Percentiles rank a stretch among this genome's conserved stretches.
Conservation (phyloP, 1,140 invertebrate species). For the Glomeris maerens region DNA sequence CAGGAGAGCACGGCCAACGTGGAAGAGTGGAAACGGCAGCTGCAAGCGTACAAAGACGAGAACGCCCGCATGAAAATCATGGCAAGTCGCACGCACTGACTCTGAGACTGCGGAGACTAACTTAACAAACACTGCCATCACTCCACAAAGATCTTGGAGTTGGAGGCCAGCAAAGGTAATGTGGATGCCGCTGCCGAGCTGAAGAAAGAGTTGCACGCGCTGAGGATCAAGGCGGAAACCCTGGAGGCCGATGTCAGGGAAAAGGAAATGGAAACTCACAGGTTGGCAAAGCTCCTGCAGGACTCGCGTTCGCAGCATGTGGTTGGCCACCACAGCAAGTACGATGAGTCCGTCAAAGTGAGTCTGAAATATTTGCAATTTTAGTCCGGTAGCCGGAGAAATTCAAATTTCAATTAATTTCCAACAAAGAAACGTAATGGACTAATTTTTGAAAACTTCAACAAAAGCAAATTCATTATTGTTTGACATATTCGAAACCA, state of each 20-base stretch:
- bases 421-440: too few relatives aligned
- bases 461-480: too few relatives aligned
- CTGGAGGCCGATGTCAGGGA: conserved; percentile 53
- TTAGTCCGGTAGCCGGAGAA: too few relatives aligned
- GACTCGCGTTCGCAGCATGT: not conserved
- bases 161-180: conserved; percentile 52
- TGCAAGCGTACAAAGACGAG: conserved; percentile 91
- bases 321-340: too few relatives aligned
- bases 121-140: not conserved
- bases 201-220: conserved; percentile 43
- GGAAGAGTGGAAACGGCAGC: conserved; percentile 93
- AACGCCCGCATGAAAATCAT: conserved; percentile 73
- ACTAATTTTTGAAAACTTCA: too few relatives aligned
- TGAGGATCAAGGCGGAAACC: conserved; percentile 56
- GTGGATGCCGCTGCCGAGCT: conserved; percentile 36
- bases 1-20: conserved; percentile 96
- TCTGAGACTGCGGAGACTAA: not conserved
- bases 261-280: conserved; percentile 56
- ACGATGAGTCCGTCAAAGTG: too few relatives aligned
- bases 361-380: too few relatives aligned
- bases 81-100: too few relatives aligned
- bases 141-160: conserved; percentile 40
- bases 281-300: conserved; percentile 14
- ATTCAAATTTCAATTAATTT: too few relatives aligned
- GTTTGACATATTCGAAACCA: too few relatives aligned